These are phyloP conservation scores for Pectinophora gossypiella DNA, from an alignment of 1,140 invertebrate genomes.

Conservation along the genomic window DNA sequence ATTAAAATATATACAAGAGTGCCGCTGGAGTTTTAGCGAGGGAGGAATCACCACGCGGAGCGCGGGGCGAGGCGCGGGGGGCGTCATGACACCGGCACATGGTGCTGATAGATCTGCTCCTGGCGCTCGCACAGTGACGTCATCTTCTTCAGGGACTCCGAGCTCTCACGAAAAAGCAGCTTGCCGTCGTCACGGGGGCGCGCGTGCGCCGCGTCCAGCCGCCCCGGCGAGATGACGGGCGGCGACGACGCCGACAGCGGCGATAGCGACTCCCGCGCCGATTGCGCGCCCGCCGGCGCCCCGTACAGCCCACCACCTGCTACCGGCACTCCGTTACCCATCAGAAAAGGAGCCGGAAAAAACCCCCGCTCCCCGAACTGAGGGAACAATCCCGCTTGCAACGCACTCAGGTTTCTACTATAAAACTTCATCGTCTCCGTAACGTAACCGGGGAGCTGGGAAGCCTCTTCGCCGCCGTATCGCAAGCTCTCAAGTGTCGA, in stretches of 20 bases:
- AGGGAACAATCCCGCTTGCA: conserved; percentile 59
- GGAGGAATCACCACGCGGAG: conserved; percentile 56
- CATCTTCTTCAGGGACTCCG: conserved; percentile 72
- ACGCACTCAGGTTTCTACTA: conserved; percentile 55
- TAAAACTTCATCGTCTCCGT: conserved; percentile 74
- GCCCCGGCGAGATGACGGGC: conserved; percentile 65
- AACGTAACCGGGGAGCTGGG: conserved; percentile 63
- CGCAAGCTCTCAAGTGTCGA: conserved; percentile 68
- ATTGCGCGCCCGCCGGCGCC: conserved; percentile 55
- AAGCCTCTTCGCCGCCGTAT: conserved; percentile 55
- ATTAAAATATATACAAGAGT: conserved; percentile 60
- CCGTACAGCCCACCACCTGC: conserved; percentile 47
- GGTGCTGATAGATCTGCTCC: conserved; percentile 74
- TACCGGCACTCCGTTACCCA: conserved; percentile 48
- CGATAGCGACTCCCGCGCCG: conserved; percentile 62
- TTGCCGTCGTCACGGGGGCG: conserved; percentile 63
- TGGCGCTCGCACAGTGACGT: conserved; percentile 72
- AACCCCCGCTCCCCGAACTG: conserved; percentile 58
- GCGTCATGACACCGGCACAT: conserved; percentile 75
- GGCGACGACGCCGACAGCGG: conserved; percentile 70
- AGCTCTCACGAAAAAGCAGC: conserved; percentile 73
- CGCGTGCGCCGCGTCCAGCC: conserved; percentile 58
- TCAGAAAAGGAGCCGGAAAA: conserved; percentile 62
- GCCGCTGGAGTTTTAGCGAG: conserved; percentile 29
- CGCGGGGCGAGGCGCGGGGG: conserved; percentile 40